phyloP scores from a whole-genome alignment of 2,113 vertebrate genomes.

The Bubo scandiacus region DNA sequence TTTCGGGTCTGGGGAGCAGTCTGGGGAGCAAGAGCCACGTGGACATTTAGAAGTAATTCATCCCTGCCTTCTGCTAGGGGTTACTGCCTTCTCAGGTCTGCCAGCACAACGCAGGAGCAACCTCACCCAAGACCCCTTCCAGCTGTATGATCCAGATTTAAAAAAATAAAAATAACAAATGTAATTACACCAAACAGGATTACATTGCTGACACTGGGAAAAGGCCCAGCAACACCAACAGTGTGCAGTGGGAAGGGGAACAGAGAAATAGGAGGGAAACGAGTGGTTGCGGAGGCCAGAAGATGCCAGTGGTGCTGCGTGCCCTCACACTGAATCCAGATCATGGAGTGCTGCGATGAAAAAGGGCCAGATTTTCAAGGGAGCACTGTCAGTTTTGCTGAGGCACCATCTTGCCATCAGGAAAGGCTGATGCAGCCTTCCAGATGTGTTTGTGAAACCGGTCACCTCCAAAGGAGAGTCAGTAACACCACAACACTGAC shows the following conservation, averaged over 20 bases:
- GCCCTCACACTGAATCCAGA: not conserved
- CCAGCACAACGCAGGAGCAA: not conserved
- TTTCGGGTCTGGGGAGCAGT: not conserved
- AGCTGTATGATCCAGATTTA: not conserved
- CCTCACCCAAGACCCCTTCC: not conserved
- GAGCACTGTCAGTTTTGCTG: not conserved
- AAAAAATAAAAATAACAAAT: not conserved
- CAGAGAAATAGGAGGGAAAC: not conserved
- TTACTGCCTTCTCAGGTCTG: not conserved
- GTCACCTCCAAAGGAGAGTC: not conserved
- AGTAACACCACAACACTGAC: not conserved
- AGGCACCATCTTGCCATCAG: not conserved
- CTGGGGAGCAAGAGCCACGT: not conserved
- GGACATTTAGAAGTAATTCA: not conserved
- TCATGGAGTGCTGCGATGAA: not conserved
- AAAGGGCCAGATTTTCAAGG: not conserved
- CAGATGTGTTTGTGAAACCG: not conserved
- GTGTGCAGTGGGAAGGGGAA: not conserved
- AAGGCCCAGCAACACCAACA: not conserved
- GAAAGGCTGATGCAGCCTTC: slow-evolving; percentile 39
- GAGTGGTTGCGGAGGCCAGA: not conserved
- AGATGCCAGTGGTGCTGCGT: not conserved
- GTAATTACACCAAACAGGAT: not conserved
- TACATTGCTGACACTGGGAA: not conserved
- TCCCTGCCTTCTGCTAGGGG: not conserved